phyloP scores from a whole-genome alignment of 2,888 invertebrate species.

The Phragmatobia fuliginosa region DNA sequence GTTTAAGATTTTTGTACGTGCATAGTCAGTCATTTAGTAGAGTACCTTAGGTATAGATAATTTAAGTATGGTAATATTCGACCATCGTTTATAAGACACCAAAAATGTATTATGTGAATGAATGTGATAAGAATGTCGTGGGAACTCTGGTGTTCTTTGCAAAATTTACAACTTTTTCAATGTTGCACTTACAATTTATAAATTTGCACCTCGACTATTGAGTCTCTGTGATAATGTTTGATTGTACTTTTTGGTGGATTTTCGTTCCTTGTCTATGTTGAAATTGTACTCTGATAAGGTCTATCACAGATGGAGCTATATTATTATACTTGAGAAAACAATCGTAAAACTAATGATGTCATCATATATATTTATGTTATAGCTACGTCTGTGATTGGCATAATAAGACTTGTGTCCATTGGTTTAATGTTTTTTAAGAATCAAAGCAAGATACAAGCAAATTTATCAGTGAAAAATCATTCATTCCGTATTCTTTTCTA shows the following conservation, averaged over 20 bases:
- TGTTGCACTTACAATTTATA: conserved; percentile 61
- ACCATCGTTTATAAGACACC: conserved; percentile 67
- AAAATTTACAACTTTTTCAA: conserved; percentile 53
- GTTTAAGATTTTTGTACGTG: conserved; percentile 45
- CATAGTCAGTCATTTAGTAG: conserved; percentile 42
- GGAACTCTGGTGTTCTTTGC: conserved; percentile 54
- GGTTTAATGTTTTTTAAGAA: conserved; percentile 17
- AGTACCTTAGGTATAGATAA: conserved; percentile 47
- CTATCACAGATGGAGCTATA: too few species aligned
- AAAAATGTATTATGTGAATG: conserved; percentile 71
- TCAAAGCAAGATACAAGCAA: conserved; percentile 23
- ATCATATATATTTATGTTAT: too few species aligned
- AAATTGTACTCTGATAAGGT: conserved; percentile 28
- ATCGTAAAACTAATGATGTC: too few species aligned
- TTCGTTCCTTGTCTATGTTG: conserved; percentile 55
- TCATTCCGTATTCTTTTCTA: conserved; percentile 41
- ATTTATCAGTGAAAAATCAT: conserved; percentile 26
- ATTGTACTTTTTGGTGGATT: conserved; percentile 55
- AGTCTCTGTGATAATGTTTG: conserved; percentile 73
- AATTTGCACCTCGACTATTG: conserved; percentile 66
- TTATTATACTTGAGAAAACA: too few species aligned
- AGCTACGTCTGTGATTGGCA: too few species aligned
- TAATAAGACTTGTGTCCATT: conserved; percentile 21
- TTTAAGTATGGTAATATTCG: conserved; percentile 48
- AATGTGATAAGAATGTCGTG: conserved; percentile 65